Base-by-base conservation (phyloP, 2,888 invertebrate species). In the Chalcis sispes region DNA sequence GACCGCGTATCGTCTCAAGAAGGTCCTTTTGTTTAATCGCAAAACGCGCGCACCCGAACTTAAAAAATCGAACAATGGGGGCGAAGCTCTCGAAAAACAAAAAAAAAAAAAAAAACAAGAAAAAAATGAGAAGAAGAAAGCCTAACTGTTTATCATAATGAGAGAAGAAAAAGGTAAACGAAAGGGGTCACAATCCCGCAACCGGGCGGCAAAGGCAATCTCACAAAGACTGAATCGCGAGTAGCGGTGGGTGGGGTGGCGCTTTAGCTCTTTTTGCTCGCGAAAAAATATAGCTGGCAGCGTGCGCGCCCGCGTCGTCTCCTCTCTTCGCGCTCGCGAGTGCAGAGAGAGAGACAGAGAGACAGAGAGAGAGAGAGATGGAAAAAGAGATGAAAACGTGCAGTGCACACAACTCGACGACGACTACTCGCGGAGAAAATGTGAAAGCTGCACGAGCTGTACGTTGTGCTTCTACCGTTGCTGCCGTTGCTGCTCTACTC, bases 391-490 rank as follows among this genome's bases (percentile, higher is more conserved):
- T n/a, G n/a, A 40, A 10, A 54, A 52, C 54, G 54, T 54, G 46
- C 64, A 13, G 23, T 27, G 23, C 10, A 36, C 13, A 8, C 52
- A 10, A 25, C 29, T 36, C 10, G 29, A 59, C 56, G 52, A 70
- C 25, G 79, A 80, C 80, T 75, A 75, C 77, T 79, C 80, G 67
- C 74, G 79, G 85, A 84, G 87, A 88, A 87, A 87, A 86, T 85
- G 86, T 87, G 87, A 88, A 88, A 88, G 87, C 82, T 79, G 72
- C 29, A 64, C 40, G 40, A 27, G 56, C 50, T 25, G 56, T 29
- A 7, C 36, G 4, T 10, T 36, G 36, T 32, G 59, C 59, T 72
- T 65, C 56, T 61, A 27, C 27, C n/a, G n/a, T n/a, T n/a, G 72
- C 23, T 46, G 62, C 62, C 7, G 27, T 18, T 20, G 64, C 46